phyloP scores from a whole-genome alignment of 2,113 vertebrate genomes.

The Addax nasomaculatus region DNA sequence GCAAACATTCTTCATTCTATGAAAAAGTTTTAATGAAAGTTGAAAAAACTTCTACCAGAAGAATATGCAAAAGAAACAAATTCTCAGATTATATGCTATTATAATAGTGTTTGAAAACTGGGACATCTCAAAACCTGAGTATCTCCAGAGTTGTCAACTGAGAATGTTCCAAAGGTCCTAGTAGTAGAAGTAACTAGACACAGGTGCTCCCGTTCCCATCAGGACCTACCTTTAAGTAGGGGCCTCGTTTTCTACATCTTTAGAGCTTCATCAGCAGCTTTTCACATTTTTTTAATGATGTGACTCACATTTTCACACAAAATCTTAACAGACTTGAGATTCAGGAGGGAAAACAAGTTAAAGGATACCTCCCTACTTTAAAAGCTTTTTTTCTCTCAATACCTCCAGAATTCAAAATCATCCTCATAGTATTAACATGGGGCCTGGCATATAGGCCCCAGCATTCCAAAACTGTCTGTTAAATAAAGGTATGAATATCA shows the following conservation, averaged over 20 bases:
- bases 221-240: not conserved
- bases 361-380: not conserved
- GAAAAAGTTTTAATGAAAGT: not conserved
- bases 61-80: not conserved
- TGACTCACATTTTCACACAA: not conserved
- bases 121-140: not conserved
- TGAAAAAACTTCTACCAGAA: conserved; percentile 9
- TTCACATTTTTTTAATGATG: not conserved
- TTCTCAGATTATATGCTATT: not conserved
- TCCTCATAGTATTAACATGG: not conserved
- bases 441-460: not conserved
- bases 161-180: not conserved
- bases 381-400: not conserved
- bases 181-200: not conserved
- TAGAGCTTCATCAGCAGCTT: not conserved
- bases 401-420: not conserved
- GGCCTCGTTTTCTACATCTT: not conserved
- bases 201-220: not conserved
- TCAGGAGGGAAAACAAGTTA: not conserved
- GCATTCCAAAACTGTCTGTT: not conserved
- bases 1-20: not conserved
- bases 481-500: not conserved
- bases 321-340: conserved; percentile 1
- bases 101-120: not conserved
- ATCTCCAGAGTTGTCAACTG: not conserved